Evolutionary conservation across 2,888 invertebrate genomes (phyloP).

Genomic region (Pheosia gnoma): DNA sequence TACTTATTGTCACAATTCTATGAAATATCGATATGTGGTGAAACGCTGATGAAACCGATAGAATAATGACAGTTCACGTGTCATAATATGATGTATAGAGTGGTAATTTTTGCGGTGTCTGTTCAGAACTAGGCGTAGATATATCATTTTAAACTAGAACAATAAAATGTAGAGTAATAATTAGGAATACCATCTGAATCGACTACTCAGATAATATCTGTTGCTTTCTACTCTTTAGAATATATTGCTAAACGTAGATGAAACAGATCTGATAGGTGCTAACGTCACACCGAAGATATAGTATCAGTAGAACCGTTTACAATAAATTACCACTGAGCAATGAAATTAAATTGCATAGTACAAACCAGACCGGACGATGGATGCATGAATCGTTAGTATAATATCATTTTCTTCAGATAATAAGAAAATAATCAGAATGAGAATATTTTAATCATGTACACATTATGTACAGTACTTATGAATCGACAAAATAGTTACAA

Average conservation of each 20-base stretch:
- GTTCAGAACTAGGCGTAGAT: not conserved
- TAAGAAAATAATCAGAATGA: too few species aligned
- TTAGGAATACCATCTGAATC: not conserved
- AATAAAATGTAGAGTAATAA: not conserved
- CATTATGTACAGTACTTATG: too few species aligned
- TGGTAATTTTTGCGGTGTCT: constrained; percentile 9
- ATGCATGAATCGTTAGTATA: too few species aligned
- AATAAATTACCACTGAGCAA: too few species aligned
- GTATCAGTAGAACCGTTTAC: too few species aligned
- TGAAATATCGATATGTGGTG: constrained; percentile 44
- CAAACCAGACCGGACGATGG: too few species aligned
- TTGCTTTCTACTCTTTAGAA: not conserved
- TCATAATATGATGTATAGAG: constrained; percentile 32
- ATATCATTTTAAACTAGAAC: constrained; percentile 1
- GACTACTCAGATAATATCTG: not conserved
- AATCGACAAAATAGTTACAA: too few species aligned
- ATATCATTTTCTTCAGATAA: too few species aligned
- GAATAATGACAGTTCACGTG: constrained; percentile 23
- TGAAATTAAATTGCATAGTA: too few species aligned
- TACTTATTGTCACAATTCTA: constrained; percentile 37
- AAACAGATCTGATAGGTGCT: not conserved
- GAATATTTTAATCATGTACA: too few species aligned
- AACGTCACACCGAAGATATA: not conserved
- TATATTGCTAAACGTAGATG: not conserved
- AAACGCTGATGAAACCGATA: constrained; percentile 50